Evolutionary conservation across 2,888 invertebrate species (phyloP), one percentile per base, ranked within the genome.

Genomic region (Podotricha telesiphe): DNA sequence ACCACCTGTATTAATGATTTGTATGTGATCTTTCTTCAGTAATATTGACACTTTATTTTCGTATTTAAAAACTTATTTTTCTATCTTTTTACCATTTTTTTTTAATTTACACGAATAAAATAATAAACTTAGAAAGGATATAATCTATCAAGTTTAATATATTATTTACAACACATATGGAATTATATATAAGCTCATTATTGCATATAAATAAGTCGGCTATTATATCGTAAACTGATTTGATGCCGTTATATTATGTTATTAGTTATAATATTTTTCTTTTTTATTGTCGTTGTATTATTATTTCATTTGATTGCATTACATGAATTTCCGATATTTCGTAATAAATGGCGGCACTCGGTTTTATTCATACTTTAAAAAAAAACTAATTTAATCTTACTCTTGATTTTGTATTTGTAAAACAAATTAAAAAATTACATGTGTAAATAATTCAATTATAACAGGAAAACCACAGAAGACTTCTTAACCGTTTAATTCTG

Each of bases 171-270:
- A 53, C 4, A 53, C 15, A 28, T 53, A 22, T 28, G 10, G 28
- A 34, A 53, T 34, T 53, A 53, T n/a, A 2, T 50, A 2, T 50
- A 53, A n/a, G 28, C 28, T 28, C n/a, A 28, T n/a, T 53, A 53
- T 53, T n/a, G 15, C n/a, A 28, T n/a, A 28, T 53, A 10, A 53
- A n/a, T 28, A 53, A 28, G 20, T 53, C n/a, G 53, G 28, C 15
- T 11, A n/a, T 28, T 15, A 53, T 53, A 53, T 53, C n/a, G 28
- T 53, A 53, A 53, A 28, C 53, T 15, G 10, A 15, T 53, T 53
- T 28, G 51, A n/a, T n/a, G 28, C n/a, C n/a, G 1, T n/a, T 37
- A 37, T 37, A 28, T 37, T 37, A 37, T 37, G 37, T 37, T 28
- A 28, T 28, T 28, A 28, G 28, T 28, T 28, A 6, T 28, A 28